phyloP scores from a whole-genome alignment of 2,113 vertebrate genomes.

The Malurus melanocephalus region DNA sequence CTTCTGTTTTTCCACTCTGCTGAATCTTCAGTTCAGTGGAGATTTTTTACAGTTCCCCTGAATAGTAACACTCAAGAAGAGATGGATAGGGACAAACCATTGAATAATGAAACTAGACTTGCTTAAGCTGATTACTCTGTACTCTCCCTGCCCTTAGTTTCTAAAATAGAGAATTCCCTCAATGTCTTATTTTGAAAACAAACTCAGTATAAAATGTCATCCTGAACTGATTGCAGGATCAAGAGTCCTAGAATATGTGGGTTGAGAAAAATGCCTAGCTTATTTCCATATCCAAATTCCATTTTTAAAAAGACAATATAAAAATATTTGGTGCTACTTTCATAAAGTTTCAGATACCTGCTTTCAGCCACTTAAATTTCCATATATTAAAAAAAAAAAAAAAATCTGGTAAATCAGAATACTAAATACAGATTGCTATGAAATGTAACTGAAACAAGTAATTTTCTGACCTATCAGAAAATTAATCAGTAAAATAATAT shows the following conservation, averaged over 20 bases:
- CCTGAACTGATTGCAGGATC: neutral
- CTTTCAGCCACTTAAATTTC: neutral
- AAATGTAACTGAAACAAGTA: neutral
- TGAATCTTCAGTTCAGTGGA: neutral
- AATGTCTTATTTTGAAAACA: neutral
- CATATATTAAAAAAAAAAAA: neutral
- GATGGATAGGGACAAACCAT: neutral
- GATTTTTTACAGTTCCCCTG: neutral
- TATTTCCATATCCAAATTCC: neutral
- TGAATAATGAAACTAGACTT: neutral
- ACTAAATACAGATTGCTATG: neutral
- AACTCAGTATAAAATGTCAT: neutral
- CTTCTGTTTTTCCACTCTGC: neutral
- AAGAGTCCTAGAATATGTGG: neutral
- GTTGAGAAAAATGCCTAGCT: neutral
- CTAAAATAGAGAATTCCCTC: neutral
- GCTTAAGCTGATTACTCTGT: neutral
- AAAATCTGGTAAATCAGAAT: neutral
- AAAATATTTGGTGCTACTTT: neutral
- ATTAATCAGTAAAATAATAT: neutral
- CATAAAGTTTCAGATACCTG: neutral
- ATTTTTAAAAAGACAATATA: neutral
- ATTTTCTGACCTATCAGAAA: neutral
- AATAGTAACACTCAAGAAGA: neutral
- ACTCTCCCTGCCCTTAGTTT: neutral